phyloP scores from a whole-genome alignment of 2,888 invertebrate species.

The Cataglyphis rosenhaueri region DNA sequence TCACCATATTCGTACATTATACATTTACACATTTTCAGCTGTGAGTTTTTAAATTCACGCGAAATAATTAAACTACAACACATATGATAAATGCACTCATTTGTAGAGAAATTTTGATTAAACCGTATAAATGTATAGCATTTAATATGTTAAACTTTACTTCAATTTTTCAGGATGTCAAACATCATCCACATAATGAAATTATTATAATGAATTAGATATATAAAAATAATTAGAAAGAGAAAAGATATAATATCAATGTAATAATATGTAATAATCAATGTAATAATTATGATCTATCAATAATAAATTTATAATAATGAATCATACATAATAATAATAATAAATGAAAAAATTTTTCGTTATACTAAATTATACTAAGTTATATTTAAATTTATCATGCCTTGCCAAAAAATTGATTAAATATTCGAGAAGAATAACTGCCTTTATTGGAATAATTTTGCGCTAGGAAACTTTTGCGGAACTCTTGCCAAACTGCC shows the following conservation, averaged over 20 bases:
- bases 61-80: slow-evolving; percentile 21
- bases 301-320: neutral
- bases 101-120: slow-evolving; percentile 6
- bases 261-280: neutral
- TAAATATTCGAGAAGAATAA: slow-evolving; percentile 17
- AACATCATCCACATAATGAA: neutral
- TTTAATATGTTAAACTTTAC: neutral
- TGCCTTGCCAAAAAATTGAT: neutral
- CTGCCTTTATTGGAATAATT: slow-evolving; percentile 30
- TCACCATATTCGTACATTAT: slow-evolving; percentile 41
- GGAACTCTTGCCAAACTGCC: slow-evolving; percentile 70
- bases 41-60: slow-evolving; percentile 1
- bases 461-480: slow-evolving; percentile 52
- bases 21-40: slow-evolving; percentile 20
- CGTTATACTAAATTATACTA: neutral
- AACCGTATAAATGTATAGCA: neutral
- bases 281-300: neutral
- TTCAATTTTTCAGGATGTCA: neutral
- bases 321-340: neutral
- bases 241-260: neutral
- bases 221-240: neutral
- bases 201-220: neutral
- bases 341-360: neutral
- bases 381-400: neutral
- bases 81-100: neutral